Evolutionary conservation across 2,888 invertebrate genomes (phyloP).

Genomic region (Deladenus siricidicola): DNA sequence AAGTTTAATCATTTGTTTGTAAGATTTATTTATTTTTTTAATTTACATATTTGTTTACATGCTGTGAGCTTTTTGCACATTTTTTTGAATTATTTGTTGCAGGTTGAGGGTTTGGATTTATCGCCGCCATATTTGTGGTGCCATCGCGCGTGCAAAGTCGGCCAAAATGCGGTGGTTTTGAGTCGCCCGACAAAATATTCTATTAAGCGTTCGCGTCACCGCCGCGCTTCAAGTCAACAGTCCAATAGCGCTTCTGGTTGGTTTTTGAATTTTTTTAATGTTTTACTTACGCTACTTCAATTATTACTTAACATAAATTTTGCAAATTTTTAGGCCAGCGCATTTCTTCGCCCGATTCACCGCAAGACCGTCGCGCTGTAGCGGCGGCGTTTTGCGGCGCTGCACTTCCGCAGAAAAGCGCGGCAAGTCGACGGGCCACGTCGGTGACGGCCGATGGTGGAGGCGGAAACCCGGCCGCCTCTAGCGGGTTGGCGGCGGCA

Average conservation of each 20-base stretch:
- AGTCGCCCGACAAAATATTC: slow-evolving; percentile 19
- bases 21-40: slow-evolving; percentile 1
- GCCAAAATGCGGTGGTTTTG: slow-evolving; percentile 23
- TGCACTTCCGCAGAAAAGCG: neutral
- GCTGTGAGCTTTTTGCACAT: neutral
- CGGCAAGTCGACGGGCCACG: neutral
- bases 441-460: neutral
- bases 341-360: slow-evolving; percentile 26
- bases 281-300: neutral
- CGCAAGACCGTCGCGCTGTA: slow-evolving; percentile 22
- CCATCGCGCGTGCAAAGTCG: slow-evolving; percentile 60
- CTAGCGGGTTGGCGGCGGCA: neutral
- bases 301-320: neutral
- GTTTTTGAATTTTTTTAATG: neutral
- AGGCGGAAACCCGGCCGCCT: neutral
- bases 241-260: slow-evolving; percentile 11
- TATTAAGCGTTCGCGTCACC: neutral
- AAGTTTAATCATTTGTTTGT: neutral
- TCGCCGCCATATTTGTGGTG: slow-evolving; percentile 79
- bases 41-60: neutral
- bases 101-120: slow-evolving; percentile 64
- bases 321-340: neutral
- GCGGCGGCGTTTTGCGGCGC: slow-evolving; percentile 22
- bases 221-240: slow-evolving; percentile 15
- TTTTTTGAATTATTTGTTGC: neutral